Conservation (phyloP, 2,113 vertebrate genomes). For the Pachyramphus minor region DNA sequence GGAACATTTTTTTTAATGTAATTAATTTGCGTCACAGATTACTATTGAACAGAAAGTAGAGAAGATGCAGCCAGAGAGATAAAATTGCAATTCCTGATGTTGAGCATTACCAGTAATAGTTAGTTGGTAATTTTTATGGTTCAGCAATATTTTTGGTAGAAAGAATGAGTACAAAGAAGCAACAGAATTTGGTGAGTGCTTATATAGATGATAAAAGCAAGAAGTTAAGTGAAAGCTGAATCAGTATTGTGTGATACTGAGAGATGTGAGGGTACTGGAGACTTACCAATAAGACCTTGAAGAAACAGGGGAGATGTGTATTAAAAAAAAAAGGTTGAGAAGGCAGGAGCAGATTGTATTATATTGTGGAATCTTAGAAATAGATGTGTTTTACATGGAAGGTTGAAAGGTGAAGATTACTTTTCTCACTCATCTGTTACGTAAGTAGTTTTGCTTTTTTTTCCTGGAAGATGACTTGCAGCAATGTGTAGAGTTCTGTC, state of each 20-base stretch:
- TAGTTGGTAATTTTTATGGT: not conserved
- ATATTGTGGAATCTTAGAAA: not conserved
- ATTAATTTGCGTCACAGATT: not conserved
- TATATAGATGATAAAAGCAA: not conserved
- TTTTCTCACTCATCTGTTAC: not conserved
- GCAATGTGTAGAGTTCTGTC: not conserved
- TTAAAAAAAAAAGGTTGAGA: not conserved
- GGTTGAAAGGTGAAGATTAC: not conserved
- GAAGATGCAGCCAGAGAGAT: not conserved
- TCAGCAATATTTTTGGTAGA: not conserved
- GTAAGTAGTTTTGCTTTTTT: not conserved
- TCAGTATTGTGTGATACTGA: not conserved
- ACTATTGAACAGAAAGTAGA: not conserved
- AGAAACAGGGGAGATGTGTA: not conserved
- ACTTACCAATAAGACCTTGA: not conserved
- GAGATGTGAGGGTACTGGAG: not conserved
- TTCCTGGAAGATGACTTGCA: not conserved
- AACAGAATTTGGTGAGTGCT: not conserved
- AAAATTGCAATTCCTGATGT: not conserved
- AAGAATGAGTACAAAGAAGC: not conserved
- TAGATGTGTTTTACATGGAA: not conserved
- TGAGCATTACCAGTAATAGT: not conserved
- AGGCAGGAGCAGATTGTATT: not conserved
- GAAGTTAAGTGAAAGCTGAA: not conserved
- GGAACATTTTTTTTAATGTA: not conserved